phyloP scores from a whole-genome alignment of 2,888 invertebrate genomes.

The Odontomyia ornata region DNA sequence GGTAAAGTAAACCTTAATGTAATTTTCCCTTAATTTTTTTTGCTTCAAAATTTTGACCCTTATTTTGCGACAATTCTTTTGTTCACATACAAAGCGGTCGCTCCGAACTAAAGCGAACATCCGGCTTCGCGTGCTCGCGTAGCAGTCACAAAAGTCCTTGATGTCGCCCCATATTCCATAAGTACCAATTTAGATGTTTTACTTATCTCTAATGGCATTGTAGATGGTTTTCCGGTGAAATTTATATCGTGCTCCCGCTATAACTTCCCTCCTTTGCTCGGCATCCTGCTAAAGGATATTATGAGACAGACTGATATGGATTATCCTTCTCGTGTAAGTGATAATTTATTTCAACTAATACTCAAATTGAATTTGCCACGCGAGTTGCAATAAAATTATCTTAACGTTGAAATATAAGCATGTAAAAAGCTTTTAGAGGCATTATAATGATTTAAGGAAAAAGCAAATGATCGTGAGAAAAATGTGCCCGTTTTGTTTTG shows the following conservation, averaged over 20 bases:
- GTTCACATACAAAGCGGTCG: too few species aligned
- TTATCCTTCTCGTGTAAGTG: constrained; percentile 26
- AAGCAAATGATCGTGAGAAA: too few species aligned
- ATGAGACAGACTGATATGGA: not conserved
- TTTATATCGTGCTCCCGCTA: constrained; percentile 21
- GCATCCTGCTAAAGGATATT: not conserved
- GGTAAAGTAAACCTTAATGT: constrained; percentile 18
- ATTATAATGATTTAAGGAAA: too few species aligned
- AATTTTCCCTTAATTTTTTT: not conserved
- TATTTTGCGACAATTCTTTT: too few species aligned
- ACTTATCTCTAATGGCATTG: constrained; percentile 43
- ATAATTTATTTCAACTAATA: constrained; percentile 30
- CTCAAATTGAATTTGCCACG: constrained; percentile 29
- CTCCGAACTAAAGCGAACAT: too few species aligned
- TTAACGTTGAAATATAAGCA: too few species aligned
- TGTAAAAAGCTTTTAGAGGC: too few species aligned
- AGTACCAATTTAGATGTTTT: constrained; percentile 43
- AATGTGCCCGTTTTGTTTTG: too few species aligned
- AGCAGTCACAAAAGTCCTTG: constrained; percentile 35
- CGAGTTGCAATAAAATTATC: not conserved
- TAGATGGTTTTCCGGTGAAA: constrained; percentile 38
- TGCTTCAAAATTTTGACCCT: too few species aligned
- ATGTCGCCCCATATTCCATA: constrained; percentile 29
- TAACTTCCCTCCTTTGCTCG: not conserved
- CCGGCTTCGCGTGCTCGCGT: not conserved